Evolutionary conservation across 2,113 vertebrate genomes (phyloP).

Genomic region (Cebus imitator): DNA sequence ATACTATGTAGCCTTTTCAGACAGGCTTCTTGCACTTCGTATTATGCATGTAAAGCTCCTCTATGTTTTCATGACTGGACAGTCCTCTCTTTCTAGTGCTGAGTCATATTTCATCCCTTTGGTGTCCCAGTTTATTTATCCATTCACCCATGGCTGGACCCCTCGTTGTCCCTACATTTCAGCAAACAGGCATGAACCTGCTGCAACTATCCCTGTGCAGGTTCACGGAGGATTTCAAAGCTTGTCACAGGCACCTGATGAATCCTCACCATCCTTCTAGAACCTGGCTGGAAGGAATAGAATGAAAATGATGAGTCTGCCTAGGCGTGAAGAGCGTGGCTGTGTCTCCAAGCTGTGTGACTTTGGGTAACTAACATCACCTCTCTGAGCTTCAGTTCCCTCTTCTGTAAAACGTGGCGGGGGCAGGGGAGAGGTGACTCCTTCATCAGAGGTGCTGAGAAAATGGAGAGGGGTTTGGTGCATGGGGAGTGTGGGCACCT

Average conservation of each 20-base stretch:
- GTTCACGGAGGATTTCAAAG: background rate
- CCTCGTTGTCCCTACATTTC: background rate
- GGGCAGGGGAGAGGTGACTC: background rate
- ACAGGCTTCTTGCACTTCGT: background rate
- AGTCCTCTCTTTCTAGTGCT: background rate
- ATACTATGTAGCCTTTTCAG: background rate
- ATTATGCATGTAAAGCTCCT: background rate
- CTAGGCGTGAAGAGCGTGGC: background rate
- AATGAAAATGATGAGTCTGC: too few species aligned
- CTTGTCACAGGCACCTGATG: background rate
- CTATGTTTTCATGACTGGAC: background rate
- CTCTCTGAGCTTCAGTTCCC: background rate
- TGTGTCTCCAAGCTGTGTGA: background rate
- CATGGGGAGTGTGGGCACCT: too few species aligned
- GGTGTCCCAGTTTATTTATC: background rate
- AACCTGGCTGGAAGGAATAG: background rate
- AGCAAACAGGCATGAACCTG: background rate
- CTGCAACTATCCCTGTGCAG: rapidly evolving
- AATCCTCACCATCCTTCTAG: background rate
- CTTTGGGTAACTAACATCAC: background rate
- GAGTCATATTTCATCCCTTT: background rate
- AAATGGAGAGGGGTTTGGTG: too few species aligned
- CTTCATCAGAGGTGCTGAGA: background rate
- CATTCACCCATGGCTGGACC: background rate
- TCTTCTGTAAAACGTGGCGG: background rate